Conservation (phyloP, 2,888 invertebrate species). For the Esperia sulphurella region DNA sequence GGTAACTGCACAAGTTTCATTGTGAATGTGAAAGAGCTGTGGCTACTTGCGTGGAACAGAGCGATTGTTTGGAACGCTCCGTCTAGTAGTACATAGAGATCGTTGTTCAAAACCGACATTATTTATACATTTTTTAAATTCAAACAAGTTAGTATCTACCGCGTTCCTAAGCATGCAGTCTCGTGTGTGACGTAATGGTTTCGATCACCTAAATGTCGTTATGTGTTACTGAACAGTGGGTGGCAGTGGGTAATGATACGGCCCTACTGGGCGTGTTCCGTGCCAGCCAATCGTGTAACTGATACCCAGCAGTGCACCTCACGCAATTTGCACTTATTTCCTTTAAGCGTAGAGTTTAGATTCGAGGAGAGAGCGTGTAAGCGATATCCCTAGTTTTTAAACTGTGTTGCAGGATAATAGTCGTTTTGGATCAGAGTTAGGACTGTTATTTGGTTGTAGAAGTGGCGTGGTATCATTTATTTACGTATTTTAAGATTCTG, state of each 20-base stretch:
- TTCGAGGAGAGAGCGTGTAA: conserved; percentile 46
- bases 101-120: neutral
- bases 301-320: conserved; percentile 50
- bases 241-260: conserved; percentile 65
- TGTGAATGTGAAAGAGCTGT: no score
- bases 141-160: neutral
- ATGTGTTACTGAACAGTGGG: conserved; percentile 45
- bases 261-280: conserved; percentile 68
- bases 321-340: conserved; percentile 20
- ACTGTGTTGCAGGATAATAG: conserved; percentile 22
- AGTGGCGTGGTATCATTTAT: no score
- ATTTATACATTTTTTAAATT: neutral
- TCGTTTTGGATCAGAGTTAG: conserved; percentile 21
- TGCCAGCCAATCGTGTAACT: conserved; percentile 75
- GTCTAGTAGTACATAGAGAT: no score
- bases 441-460: conserved; percentile 19
- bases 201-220: conserved; percentile 40
- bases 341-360: conserved; percentile 20
- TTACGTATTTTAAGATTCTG: no score
- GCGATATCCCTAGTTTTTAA: conserved; percentile 63
- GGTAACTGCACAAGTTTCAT: no score
- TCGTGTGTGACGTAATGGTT: conserved; percentile 31
- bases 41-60: no score
- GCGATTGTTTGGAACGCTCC: no score
- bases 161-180: neutral